phyloP scores from a whole-genome alignment of 2,113 vertebrate species.

The Bagarius yarrelli region DNA sequence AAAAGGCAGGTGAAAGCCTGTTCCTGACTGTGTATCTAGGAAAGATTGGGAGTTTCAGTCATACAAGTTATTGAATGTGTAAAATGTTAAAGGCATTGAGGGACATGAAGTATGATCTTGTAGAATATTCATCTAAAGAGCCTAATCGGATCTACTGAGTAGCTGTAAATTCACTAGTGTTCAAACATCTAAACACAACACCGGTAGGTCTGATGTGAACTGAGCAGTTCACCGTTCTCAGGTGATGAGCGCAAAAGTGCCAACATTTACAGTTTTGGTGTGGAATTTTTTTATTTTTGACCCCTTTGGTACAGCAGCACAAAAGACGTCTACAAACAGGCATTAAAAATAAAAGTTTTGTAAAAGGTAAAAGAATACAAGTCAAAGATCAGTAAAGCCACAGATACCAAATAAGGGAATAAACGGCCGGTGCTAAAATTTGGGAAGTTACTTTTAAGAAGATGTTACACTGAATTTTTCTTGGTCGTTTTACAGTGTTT shows the following conservation, averaged over 20 bases:
- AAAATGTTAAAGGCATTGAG: neutral
- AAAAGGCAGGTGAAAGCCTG: constrained; percentile 4
- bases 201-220: neutral
- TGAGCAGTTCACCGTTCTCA: neutral
- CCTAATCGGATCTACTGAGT: neutral
- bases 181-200: neutral
- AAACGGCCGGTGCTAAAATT: no score
- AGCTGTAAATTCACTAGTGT: neutral
- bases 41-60: neutral
- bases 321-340: neutral
- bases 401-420: no score
- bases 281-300: neutral
- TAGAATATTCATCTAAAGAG: neutral
- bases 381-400: no score
- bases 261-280: neutral
- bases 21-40: constrained; percentile 9
- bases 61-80: neutral
- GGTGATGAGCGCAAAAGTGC: constrained; percentile 2
- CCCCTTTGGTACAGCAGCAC: neutral
- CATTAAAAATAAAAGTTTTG: no score
- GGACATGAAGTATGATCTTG: neutral
- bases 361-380: no score
- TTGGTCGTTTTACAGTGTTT: no score
- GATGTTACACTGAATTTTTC: no score
- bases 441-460: no score